Evolutionary conservation across 2,797 vertebrate genomes (phyloP).

Genomic region (Poecilia velifera): DNA sequence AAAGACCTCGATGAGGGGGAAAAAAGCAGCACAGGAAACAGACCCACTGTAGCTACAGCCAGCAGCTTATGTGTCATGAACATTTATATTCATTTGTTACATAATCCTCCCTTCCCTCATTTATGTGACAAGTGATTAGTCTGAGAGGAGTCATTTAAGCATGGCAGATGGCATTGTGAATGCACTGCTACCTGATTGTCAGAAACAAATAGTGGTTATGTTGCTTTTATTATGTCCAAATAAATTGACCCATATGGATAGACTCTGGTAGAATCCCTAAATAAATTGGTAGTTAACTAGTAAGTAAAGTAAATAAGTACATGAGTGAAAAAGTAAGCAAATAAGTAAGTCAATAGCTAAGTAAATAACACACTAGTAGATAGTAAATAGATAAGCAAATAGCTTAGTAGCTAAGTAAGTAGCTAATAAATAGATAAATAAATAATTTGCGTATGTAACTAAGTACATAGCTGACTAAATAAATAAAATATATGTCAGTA

Average conservation of each 20-base stretch:
- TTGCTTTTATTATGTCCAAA: conserved; percentile 11
- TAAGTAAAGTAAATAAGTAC: neutral
- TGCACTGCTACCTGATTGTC: conserved; percentile 49
- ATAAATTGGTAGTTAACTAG: neutral
- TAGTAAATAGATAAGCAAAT: no score
- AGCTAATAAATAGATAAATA: no score
- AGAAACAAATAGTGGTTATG: conserved; percentile 35
- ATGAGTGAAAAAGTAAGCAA: no score
- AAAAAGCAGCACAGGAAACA: conserved; percentile 20
- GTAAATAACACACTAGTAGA: no score
- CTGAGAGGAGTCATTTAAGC: conserved; percentile 57
- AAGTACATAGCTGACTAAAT: no score
- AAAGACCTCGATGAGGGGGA: neutral
- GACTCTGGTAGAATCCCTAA: neutral
- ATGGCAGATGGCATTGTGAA: conserved; percentile 65
- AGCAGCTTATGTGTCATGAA: conserved; percentile 35
- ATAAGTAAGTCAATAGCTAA: no score
- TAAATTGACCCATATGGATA: neutral
- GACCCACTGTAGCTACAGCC: conserved; percentile 33
- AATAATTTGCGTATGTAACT: no score
- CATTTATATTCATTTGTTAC: conserved; percentile 54
- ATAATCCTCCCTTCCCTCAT: conserved; percentile 41
- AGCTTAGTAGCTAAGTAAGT: no score
- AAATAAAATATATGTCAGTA: no score
- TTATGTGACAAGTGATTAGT: conserved; percentile 64